Evolutionary conservation across 2,797 vertebrate species (phyloP), one percentile per base, ranked within the genome.

Genomic region (Trachurus trachurus): DNA sequence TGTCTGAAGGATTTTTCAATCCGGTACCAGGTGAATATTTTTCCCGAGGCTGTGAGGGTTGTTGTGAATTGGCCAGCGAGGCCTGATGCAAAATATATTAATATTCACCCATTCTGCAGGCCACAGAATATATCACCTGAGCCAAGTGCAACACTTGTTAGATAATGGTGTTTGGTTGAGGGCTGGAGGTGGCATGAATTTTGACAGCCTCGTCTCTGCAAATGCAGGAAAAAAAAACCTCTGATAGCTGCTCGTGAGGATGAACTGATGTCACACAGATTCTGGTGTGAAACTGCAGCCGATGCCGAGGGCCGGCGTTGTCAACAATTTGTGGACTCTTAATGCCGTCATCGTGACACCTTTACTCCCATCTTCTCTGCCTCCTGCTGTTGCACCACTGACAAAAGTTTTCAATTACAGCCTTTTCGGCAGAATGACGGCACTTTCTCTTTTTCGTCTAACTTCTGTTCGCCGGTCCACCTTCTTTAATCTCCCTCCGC

Each of bases 371-470:
- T 65, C 66, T 68, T 68, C 22, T n/a, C 22, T 40, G 15, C 62
- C 62, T 39, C 6, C 34, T 21, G 70, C 66, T 61, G 59, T 53
- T 62, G 26, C 66, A 60, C 73, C 39, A 44, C 37, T 44, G 42
- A 16, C 22, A 59, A 66, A 79, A 75, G 56, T 81, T 87, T 82
- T 53, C 19, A 71, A 78, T 89, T 83, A 74, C 61, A 87, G 73
- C 63, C 82, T 88, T 81, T 26, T 26, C 47, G 3, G 45, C 50
- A 78, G 26, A 77, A 6, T 70, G 49, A 75, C 19, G 29, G 21
- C 50, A 75, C 70, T 58, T 81, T 73, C 65, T 63, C 47, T 52
- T 19, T 42, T 52, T 16, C 10, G 42, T 70, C 52, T 31, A 63
- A 56, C 64, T 61, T 59, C 4, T 73, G 37, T 71, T 17, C 15